A percentile compares a stretch with the other conserved stretches of the same genome.
Conservation (phyloP, 2,888 invertebrate genomes). For the Auanema freiburgensis region DNA sequence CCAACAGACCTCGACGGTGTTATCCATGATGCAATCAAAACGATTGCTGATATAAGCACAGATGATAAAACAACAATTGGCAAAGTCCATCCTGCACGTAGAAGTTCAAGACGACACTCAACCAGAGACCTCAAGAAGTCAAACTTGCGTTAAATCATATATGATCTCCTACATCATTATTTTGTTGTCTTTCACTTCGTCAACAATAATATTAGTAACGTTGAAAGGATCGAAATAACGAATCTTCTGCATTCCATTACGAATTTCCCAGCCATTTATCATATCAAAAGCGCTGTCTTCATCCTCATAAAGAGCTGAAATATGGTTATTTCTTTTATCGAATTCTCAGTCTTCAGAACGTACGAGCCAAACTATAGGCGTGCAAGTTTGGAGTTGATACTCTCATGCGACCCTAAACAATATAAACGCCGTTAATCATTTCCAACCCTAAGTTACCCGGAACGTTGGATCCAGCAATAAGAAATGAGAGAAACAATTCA, state of each 20-base stretch:
- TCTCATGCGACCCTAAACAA: not conserved
- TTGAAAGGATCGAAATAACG: constrained; percentile 3
- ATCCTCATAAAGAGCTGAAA: constrained; percentile 15
- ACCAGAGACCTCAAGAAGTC: constrained; percentile 5
- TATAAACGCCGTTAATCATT: not conserved
- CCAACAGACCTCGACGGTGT: constrained; percentile 1
- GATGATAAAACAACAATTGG: not conserved
- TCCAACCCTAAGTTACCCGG: not conserved
- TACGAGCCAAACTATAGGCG: not conserved
- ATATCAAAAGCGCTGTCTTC: not conserved
- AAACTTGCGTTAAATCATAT: not conserved
- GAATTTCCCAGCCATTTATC: constrained; percentile 15
- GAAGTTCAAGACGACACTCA: not conserved
- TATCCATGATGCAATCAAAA: constrained; percentile 10
- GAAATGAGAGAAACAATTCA: constrained; percentile 7
- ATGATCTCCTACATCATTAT: not conserved
- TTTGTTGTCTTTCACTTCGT: not conserved
- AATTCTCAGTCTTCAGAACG: not conserved
- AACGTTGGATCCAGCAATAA: not conserved
- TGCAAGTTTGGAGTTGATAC: not conserved
- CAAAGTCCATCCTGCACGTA: constrained; percentile 7
- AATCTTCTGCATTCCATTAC: constrained; percentile 1
- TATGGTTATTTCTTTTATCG: not conserved
- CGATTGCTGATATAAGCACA: not conserved
- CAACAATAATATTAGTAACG: too few species aligned